Conservation (phyloP, 1,140 invertebrate genomes). For the Brachionus angularis region DNA sequence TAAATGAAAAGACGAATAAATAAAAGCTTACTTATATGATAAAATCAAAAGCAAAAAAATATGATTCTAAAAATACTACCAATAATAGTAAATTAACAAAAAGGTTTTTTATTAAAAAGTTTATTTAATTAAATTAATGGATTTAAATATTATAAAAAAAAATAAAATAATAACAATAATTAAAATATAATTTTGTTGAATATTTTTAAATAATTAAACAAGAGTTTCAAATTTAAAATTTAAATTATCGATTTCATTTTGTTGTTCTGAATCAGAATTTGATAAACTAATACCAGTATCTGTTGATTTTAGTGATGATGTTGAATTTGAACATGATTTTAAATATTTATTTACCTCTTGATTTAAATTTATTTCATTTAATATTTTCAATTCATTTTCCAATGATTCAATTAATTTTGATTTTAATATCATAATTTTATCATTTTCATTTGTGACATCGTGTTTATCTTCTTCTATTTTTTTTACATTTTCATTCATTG, state of each 20-base stretch:
- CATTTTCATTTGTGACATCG: background rate
- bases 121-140: too few relatives aligned
- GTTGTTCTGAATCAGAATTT: background rate
- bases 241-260: too few relatives aligned
- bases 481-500: background rate
- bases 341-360: background rate
- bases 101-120: too few relatives aligned
- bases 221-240: conserved; percentile 10
- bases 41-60: too few relatives aligned
- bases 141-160: too few relatives aligned
- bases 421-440: background rate
- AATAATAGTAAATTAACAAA: too few relatives aligned
- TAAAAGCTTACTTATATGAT: too few relatives aligned
- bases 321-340: background rate
- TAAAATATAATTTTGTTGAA: too few relatives aligned
- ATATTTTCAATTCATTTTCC: conserved; percentile 5
- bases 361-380: background rate
- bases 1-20: too few relatives aligned
- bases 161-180: too few relatives aligned
- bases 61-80: too few relatives aligned
- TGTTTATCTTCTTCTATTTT: background rate
- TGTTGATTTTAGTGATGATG: conserved; percentile 9
- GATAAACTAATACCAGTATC: conserved; percentile 29
- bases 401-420: background rate
- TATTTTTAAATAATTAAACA: too few relatives aligned